Evolutionary conservation across 1,140 invertebrate species (phyloP), one percentile per base, ranked within the genome.

Genomic region (Heliconius himera): DNA sequence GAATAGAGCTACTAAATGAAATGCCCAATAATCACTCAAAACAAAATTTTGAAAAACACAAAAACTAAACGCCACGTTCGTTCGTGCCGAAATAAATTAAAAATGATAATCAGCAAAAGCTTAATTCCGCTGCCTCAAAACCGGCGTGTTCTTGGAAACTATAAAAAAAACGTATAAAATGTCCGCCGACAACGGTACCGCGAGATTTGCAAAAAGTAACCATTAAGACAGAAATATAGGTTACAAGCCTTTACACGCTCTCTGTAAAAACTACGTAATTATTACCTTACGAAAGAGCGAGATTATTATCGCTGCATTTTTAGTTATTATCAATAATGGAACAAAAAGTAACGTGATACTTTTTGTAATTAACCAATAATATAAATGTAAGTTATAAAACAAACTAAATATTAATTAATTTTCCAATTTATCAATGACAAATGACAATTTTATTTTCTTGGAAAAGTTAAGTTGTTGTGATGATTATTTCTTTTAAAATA

Each of bases 61-160:
- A 54, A 54, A 11, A 56, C 54, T 56, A 56, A 78, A 76, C 74
- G 38, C 71, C 49, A 60, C 76, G 77, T 70, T 85, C 85, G 88
- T 88, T 85, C 85, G 88, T 88, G 87, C 78, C 80, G 78, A 81
- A 85, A 84, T 85, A 87, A 89, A 89, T 90, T 90, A 90, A 90
- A 87, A 90, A 88, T 86, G 84, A 86, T 89, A 89, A 90, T 89
- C 87, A 88, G 79, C 84, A 83, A 88, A 88, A 88, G 88, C 85
- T 87, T 88, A 87, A 89, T 89, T 88, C 82, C 82, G 81, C 79
- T 49, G 82, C 74, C 77, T 81, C 82, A 82, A 85, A 87, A 87
- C 82, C 82, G 77, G 56, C 73, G 72, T 79, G 70, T 90, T 90
- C 89, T 73, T 51, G 83, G 89, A 89, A 90, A 82, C 49, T 77